Percentiles rank a stretch among this genome's conserved stretches.
Conservation (phyloP, 2,888 invertebrate genomes). For the Drosophila maculinotata region DNA sequence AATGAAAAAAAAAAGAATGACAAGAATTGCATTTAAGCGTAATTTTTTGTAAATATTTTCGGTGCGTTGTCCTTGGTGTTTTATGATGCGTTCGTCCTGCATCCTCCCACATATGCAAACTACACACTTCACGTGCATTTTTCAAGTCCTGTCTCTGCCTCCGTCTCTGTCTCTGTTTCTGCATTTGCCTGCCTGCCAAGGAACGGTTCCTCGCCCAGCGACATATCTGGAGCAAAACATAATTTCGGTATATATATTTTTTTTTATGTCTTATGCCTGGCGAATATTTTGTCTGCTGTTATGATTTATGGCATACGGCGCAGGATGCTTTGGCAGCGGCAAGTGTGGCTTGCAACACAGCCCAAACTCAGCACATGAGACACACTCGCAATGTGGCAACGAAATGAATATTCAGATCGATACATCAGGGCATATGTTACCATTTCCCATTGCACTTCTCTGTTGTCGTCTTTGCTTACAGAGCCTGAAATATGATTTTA, state of each 20-base stretch:
- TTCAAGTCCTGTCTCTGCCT: too few relatives aligned
- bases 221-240: slow-evolving; percentile 67
- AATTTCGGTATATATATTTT: slow-evolving; percentile 40
- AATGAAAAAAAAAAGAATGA: slow-evolving; percentile 31
- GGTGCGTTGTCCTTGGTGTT: slow-evolving; percentile 64
- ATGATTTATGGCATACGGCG: slow-evolving; percentile 64
- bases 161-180: too few relatives aligned
- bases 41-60: slow-evolving; percentile 66
- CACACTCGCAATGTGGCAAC: slow-evolving; percentile 10
- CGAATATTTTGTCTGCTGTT: slow-evolving; percentile 62
- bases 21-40: slow-evolving; percentile 61
- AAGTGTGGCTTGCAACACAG: slow-evolving; percentile 61
- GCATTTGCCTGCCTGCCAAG: slow-evolving; percentile 22
- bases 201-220: slow-evolving; percentile 19
- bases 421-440: slow-evolving; percentile 48
- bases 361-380: slow-evolving; percentile 40
- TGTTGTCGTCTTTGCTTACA: neutral
- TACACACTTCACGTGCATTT: slow-evolving; percentile 52
- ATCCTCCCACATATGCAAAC: slow-evolving; percentile 68
- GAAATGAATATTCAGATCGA: slow-evolving; percentile 42
- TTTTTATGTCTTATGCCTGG: slow-evolving; percentile 38
- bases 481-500: slow-evolving; percentile 4
- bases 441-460: neutral
- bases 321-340: slow-evolving; percentile 70
- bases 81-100: slow-evolving; percentile 63